Base-by-base conservation (phyloP, 2,113 vertebrate genomes). In the Hippocampus comes region DNA sequence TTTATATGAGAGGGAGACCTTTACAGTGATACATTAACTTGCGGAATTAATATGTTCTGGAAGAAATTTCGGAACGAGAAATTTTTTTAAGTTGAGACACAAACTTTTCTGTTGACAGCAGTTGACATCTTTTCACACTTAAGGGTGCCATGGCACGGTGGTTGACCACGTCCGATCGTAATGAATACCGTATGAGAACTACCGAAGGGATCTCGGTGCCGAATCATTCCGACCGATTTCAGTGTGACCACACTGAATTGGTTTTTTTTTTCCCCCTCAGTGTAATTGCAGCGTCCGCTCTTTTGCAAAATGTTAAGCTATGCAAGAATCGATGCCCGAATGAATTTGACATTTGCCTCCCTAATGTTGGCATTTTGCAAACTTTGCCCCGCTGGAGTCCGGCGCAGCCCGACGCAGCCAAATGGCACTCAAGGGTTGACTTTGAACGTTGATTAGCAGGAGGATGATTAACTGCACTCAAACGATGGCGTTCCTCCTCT, bases 261-360 rank as follows among this genome's bases (percentile, higher is more conserved):
- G n/a, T 64, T 42, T 64, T 48, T 59, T 25, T 25, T 59, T 25
- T 83, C 70, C n/a, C 42, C 72, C 57, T 57, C 68, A 63, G 69
- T 82, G 76, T 81, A 83, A 85, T 85, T 77, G 79, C 63, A 73
- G 56, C 67, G 72, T 67, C 76, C 57, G 48, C 75, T 78, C 73
- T 67, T 64, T 76, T 57, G 41, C 63, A 46, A 87, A 88, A 89
- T 91, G 90, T 90, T 91, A 88, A 88, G 77, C 74, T 76, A 87
- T 90, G 79, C 88, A 81, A 82, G 21, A 88, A 89, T 90, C 87
- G 76, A 89, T 88, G 72, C 67, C 63, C 80, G 84, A 82, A 89
- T 89, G 85, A 82, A 89, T 89, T 84, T 77, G 84, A 89, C 80
- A 88, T 90, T 91, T 89, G 86, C 84, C 89, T 89, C 90, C 88